A percentile compares a stretch with the other conserved stretches of the same genome.
Conservation (phyloP, 2,888 invertebrate species). For the Iphiclides podalirius region DNA sequence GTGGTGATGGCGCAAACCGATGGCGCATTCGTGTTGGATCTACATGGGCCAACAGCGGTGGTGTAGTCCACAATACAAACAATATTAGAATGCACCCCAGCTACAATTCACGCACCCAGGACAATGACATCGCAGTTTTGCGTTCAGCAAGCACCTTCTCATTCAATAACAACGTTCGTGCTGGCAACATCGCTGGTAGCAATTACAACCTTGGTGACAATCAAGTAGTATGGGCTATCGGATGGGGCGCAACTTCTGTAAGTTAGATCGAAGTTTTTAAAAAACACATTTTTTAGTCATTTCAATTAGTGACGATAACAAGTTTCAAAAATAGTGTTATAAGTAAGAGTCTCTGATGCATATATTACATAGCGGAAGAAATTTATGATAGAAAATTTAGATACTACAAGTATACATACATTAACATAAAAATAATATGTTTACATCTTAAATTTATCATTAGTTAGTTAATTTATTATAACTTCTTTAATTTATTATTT, state of each 20-base stretch:
- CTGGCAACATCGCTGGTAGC: conserved; percentile 37
- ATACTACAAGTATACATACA: no score
- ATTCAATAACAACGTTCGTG: conserved; percentile 24
- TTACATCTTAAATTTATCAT: no score
- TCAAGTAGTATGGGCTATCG: conserved; percentile 42
- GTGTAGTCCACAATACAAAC: conserved; percentile 29
- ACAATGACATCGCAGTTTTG: conserved; percentile 42
- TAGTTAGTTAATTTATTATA: no score
- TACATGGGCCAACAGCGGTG: conserved; percentile 23
- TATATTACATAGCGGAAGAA: no score
- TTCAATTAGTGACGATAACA: no score
- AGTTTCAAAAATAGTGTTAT: no score
- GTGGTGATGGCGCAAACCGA: conserved; percentile 19
- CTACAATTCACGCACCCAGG: conserved; percentile 32
- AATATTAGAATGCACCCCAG: conserved; percentile 32
- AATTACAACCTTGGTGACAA: conserved; percentile 35
- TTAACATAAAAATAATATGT: no score
- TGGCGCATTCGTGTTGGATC: conserved; percentile 16
- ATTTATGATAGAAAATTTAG: no score
- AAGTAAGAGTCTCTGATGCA: no score
- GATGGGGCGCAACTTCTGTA: conserved; percentile 44
- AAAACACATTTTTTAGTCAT: no score
- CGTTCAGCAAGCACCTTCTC: conserved; percentile 23
- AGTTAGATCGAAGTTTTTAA: no score
- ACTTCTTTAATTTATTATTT: no score